phyloP scores from a whole-genome alignment of 2,888 invertebrate species.

The Mythimna pallens region DNA sequence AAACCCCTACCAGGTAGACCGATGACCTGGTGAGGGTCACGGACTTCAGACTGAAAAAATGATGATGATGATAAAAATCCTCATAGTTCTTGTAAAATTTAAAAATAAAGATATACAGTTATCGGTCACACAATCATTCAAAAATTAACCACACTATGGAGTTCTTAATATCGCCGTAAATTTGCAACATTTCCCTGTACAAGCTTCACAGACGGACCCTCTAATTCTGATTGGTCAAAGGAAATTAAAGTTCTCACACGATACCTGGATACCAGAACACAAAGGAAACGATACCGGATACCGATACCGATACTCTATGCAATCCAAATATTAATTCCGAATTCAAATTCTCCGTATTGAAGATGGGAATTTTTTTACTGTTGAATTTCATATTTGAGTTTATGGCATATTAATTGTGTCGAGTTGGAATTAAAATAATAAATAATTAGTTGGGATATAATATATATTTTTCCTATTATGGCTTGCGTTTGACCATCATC shows the following conservation, averaged over 20 bases:
- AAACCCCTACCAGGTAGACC: too few relatives aligned
- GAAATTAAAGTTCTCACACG: slow-evolving; percentile 69
- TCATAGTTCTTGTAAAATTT: not conserved
- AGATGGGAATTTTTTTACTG: slow-evolving; percentile 62
- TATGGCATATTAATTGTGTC: not conserved
- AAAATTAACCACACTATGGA: not conserved
- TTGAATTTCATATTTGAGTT: slow-evolving; percentile 35
- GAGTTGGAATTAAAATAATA: not conserved
- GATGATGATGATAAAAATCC: too few relatives aligned
- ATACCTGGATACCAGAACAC: slow-evolving; percentile 60
- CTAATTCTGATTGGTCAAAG: slow-evolving; percentile 81
- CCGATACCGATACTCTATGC: slow-evolving; percentile 63
- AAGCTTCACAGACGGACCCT: slow-evolving; percentile 34
- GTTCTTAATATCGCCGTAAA: slow-evolving; percentile 23
- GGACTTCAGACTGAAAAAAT: too few relatives aligned
- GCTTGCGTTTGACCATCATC: too few relatives aligned
- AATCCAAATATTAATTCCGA: slow-evolving; percentile 81
- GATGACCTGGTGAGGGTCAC: too few relatives aligned
- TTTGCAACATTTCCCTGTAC: slow-evolving; percentile 17
- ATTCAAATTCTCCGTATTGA: slow-evolving; percentile 73
- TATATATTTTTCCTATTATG: too few relatives aligned
- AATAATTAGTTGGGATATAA: not conserved
- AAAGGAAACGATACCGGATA: slow-evolving; percentile 72
- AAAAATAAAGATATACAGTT: not conserved
- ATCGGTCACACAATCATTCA: not conserved